These are phyloP conservation scores for Paracanthobrama guichenoti DNA, from an alignment of 2,113 vertebrate genomes.

Conservation along the genomic window DNA sequence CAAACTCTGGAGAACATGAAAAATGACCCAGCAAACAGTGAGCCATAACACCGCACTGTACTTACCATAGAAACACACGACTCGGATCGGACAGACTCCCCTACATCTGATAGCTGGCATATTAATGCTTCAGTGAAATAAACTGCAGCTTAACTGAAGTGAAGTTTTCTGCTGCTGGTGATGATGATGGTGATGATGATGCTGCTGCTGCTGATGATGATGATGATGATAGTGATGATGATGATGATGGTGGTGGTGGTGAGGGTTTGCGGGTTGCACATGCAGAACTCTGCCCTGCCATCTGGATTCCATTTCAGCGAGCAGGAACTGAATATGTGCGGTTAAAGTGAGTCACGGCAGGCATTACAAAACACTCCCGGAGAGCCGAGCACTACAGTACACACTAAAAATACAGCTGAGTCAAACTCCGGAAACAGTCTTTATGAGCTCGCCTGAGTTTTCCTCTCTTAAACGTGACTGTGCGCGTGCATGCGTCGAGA, in stretches of 20 bases:
- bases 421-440: too few relatives aligned
- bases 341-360: constrained; percentile 3
- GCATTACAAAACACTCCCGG: too few relatives aligned
- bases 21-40: not conserved
- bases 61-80: not conserved
- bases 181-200: too few relatives aligned
- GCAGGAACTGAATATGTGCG: not conserved
- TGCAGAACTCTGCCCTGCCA: not conserved
- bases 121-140: not conserved
- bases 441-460: too few relatives aligned
- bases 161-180: too few relatives aligned
- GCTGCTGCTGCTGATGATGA: too few relatives aligned
- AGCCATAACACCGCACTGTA: not conserved
- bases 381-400: too few relatives aligned
- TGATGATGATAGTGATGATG: too few relatives aligned
- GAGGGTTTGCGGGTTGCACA: not conserved
- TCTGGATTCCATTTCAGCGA: not conserved
- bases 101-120: not conserved
- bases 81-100: not conserved
- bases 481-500: too few relatives aligned
- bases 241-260: too few relatives aligned
- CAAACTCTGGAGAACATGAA: not conserved
- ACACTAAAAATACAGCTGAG: too few relatives aligned
- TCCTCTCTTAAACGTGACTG: too few relatives aligned
- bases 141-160: not conserved